Percentiles rank a stretch among this genome's conserved stretches.
phyloP scores from a whole-genome alignment of 2,113 vertebrate genomes.

The Cyprinodon variegatus region DNA sequence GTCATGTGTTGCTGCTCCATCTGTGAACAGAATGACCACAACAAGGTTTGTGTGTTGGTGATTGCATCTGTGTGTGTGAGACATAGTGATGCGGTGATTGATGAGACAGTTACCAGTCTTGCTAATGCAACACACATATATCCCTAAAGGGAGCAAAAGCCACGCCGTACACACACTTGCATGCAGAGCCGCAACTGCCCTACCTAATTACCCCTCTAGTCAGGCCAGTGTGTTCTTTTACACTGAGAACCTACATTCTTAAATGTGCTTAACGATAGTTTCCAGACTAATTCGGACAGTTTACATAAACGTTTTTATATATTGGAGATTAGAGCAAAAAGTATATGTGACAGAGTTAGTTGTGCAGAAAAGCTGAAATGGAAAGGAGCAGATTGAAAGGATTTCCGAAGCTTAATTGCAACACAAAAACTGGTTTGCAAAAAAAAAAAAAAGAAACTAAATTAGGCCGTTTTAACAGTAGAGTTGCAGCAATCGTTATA shows the following conservation, averaged over 20 bases:
- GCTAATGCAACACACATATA: constrained; percentile 78
- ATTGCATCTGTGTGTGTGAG: constrained; percentile 38
- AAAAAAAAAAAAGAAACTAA: not conserved
- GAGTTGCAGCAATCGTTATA: not conserved
- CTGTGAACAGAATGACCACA: constrained; percentile 83
- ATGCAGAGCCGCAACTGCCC: constrained; percentile 49
- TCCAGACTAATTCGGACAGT: not conserved
- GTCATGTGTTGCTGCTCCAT: constrained; percentile 86
- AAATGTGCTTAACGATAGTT: constrained; percentile 5
- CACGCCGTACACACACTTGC: constrained; percentile 56
- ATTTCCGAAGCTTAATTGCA: not conserved
- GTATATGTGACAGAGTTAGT: not conserved
- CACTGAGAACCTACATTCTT: constrained; percentile 22
- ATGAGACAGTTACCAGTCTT: constrained; percentile 89
- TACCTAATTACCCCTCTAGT: constrained; percentile 64
- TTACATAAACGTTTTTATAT: not conserved
- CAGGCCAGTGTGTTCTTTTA: constrained; percentile 50
- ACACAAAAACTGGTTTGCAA: not conserved
- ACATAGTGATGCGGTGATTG: constrained; percentile 80
- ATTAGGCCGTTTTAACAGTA: not conserved
- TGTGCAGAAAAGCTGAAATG: not conserved
- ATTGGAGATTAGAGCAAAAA: constrained; percentile 4
- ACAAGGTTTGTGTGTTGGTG: constrained; percentile 40
- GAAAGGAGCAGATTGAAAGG: not conserved
- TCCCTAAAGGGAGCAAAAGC: constrained; percentile 72